phyloP scores from a whole-genome alignment of 2,888 invertebrate genomes.

The Nasonovia ribisnigri region DNA sequence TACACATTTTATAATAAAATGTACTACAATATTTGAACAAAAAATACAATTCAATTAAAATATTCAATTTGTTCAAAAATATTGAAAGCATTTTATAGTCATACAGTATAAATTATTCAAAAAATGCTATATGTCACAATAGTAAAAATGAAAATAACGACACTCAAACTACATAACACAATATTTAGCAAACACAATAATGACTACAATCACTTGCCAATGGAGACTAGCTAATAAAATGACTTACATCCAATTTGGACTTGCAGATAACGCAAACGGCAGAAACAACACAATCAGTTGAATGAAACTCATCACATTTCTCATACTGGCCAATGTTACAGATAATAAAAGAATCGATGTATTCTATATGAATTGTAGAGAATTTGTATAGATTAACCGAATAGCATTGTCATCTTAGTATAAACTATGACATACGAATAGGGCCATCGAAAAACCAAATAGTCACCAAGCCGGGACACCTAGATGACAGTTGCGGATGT shows the following conservation, averaged over 20 bases:
- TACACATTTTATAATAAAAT: neutral
- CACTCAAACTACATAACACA: neutral
- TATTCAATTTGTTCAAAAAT: neutral
- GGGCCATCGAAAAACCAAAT: neutral
- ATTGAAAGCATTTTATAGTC: neutral
- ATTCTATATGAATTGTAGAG: neutral
- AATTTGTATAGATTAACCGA: conserved; percentile 8
- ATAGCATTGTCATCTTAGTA: neutral
- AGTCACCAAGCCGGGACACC: neutral
- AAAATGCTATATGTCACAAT: neutral
- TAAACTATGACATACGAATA: neutral
- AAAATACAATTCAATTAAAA: neutral
- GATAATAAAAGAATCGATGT: neutral
- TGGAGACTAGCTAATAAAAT: neutral
- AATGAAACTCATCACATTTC: conserved; percentile 29
- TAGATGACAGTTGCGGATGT: neutral
- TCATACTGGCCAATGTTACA: conserved; percentile 20
- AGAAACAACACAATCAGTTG: conserved; percentile 52
- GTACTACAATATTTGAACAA: neutral
- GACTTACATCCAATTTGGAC: conserved; percentile 64
- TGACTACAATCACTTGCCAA: neutral
- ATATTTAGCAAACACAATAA: conserved; percentile 21
- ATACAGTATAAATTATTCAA: neutral
- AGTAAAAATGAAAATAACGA: conserved; percentile 20
- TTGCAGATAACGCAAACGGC: conserved; percentile 58